Conservation (phyloP, 2,797 vertebrate genomes). For the Microctenopoma stevenorrisi region DNA sequence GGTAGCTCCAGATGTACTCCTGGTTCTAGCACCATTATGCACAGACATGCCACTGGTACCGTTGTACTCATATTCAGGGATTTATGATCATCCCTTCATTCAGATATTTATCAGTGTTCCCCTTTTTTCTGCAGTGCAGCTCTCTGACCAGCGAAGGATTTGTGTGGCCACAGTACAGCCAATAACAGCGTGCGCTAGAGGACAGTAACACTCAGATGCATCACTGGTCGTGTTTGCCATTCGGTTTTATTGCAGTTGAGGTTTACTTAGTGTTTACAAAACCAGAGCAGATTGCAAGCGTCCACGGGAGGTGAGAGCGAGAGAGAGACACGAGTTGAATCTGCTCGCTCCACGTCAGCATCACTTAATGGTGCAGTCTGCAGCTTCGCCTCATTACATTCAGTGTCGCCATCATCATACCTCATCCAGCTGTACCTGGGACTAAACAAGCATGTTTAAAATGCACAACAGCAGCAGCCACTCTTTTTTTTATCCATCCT, state of each 20-base stretch:
- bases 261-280: slow-evolving; percentile 77
- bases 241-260: slow-evolving; percentile 79
- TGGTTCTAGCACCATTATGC: no score
- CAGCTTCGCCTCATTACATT: slow-evolving; percentile 60
- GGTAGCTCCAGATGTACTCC: no score
- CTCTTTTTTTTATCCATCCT: slow-evolving; percentile 9
- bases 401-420: slow-evolving; percentile 45
- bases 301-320: slow-evolving; percentile 49
- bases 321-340: slow-evolving; percentile 37
- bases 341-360: slow-evolving; percentile 35
- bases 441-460: slow-evolving; percentile 26
- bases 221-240: slow-evolving; percentile 39
- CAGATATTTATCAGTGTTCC: no score
- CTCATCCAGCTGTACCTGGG: slow-evolving; percentile 28
- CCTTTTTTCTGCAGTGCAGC: background rate
- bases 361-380: slow-evolving; percentile 35
- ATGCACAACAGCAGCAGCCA: slow-evolving; percentile 39
- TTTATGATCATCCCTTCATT: no score
- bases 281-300: slow-evolving; percentile 73
- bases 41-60: no score
- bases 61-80: no score
- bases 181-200: background rate
- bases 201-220: slow-evolving; percentile 34
- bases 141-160: background rate
- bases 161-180: background rate